These are phyloP conservation scores for Pachycephala philippinensis DNA, from an alignment of 2,113 vertebrate genomes.

Conservation along the genomic window DNA sequence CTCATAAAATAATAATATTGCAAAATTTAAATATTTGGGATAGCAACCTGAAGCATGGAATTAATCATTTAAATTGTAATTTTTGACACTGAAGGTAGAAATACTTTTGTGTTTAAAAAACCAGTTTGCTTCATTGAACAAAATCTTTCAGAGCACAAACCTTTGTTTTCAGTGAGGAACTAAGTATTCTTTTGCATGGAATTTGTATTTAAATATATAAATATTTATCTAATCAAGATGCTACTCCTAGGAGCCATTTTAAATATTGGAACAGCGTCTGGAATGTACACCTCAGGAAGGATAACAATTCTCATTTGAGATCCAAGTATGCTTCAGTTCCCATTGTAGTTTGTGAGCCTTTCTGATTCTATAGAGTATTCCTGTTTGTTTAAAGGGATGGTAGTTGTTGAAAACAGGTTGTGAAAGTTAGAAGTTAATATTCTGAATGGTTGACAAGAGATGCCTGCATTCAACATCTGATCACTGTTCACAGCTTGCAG, in stretches of 20 bases:
- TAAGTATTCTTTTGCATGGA: background rate
- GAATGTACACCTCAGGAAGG: background rate
- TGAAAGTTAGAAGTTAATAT: background rate
- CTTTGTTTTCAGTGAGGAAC: background rate
- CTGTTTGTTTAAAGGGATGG: background rate
- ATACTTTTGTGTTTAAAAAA: background rate
- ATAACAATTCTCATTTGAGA: background rate
- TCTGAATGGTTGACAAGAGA: background rate
- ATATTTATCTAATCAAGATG: background rate
- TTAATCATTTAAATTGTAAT: background rate
- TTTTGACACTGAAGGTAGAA: background rate
- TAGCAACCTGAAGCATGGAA: background rate
- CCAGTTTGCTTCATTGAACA: background rate
- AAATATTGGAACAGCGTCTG: background rate
- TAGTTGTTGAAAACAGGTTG: background rate
- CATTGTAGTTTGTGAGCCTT: background rate
- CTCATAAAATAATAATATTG: background rate
- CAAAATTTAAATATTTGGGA: background rate
- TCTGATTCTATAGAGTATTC: background rate
- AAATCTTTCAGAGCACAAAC: background rate
- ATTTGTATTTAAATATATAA: background rate
- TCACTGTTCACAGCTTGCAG: background rate
- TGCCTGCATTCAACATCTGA: background rate
- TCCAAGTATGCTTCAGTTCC: background rate
- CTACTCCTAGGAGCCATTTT: background rate